phyloP scores from a whole-genome alignment of 1,140 invertebrate species.

The Dreissena rostriformis region DNA sequence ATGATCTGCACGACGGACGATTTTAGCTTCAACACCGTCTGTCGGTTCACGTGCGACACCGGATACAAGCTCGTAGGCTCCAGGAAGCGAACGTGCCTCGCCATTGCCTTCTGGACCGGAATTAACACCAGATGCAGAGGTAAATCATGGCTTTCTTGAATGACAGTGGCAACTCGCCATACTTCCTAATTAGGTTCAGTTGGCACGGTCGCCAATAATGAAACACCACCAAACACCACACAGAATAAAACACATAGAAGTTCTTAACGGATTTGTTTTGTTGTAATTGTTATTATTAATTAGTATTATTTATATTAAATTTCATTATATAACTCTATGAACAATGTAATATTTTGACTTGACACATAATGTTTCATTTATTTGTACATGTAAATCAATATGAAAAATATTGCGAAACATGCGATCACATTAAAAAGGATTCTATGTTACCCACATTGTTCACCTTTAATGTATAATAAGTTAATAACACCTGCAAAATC shows the following conservation, averaged over 20 bases:
- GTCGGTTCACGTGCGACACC: conserved; percentile 86
- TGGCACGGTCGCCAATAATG: not conserved
- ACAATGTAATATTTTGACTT: no score
- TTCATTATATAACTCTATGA: no score
- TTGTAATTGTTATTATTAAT: not conserved
- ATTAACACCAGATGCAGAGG: conserved; percentile 86
- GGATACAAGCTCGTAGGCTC: conserved; percentile 87
- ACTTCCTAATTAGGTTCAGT: no score
- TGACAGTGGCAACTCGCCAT: not conserved
- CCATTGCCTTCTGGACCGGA: conserved; percentile 87
- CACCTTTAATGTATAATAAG: no score
- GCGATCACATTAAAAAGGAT: no score
- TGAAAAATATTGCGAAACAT: no score
- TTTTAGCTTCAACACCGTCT: conserved; percentile 85
- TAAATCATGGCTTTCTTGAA: conserved; percentile 74
- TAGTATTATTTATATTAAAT: no score
- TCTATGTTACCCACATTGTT: no score
- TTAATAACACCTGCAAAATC: no score
- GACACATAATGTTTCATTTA: no score
- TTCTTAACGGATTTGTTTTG: not conserved
- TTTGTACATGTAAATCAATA: no score
- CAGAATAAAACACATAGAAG: not conserved
- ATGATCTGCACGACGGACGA: conserved; percentile 85
- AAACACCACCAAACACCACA: not conserved
- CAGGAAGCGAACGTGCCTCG: conserved; percentile 86